phyloP scores from a whole-genome alignment of 2,113 vertebrate species.

The Solenodon paradoxus region DNA sequence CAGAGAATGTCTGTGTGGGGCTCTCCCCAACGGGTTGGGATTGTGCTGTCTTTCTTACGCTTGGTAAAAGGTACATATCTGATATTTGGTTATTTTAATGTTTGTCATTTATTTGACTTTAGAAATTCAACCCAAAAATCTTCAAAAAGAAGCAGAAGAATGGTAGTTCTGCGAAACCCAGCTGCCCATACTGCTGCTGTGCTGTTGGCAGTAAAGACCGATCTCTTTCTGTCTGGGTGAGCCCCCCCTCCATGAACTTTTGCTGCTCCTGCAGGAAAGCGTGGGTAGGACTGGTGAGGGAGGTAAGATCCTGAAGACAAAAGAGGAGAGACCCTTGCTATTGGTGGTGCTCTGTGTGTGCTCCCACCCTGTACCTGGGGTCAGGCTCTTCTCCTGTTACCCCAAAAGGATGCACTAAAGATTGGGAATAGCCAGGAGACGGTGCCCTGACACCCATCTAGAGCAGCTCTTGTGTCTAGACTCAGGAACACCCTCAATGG shows the following conservation, averaged over 20 bases:
- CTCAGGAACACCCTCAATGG: background rate
- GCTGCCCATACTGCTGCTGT: slow-evolving; percentile 97
- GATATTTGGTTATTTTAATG: background rate
- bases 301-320: background rate
- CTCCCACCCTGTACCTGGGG: background rate
- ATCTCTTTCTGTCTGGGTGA: slow-evolving; percentile 98
- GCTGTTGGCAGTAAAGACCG: slow-evolving; percentile 98
- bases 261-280: background rate
- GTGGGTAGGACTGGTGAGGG: background rate
- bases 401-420: background rate
- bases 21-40: background rate
- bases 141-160: slow-evolving; percentile 99
- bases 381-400: background rate
- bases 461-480: background rate
- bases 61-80: background rate
- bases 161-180: slow-evolving; percentile 94
- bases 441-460: background rate
- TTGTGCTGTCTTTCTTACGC: background rate
- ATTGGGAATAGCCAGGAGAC: background rate
- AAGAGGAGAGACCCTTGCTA: background rate
- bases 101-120: slow-evolving; percentile 60
- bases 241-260: slow-evolving; percentile 35
- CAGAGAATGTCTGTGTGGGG: background rate
- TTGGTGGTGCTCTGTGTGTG: background rate
- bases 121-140: slow-evolving; percentile 99